Evolutionary conservation across 2,797 vertebrate species (phyloP), one percentile per base, ranked within the genome.

Genomic region (Masticophis lateralis): DNA sequence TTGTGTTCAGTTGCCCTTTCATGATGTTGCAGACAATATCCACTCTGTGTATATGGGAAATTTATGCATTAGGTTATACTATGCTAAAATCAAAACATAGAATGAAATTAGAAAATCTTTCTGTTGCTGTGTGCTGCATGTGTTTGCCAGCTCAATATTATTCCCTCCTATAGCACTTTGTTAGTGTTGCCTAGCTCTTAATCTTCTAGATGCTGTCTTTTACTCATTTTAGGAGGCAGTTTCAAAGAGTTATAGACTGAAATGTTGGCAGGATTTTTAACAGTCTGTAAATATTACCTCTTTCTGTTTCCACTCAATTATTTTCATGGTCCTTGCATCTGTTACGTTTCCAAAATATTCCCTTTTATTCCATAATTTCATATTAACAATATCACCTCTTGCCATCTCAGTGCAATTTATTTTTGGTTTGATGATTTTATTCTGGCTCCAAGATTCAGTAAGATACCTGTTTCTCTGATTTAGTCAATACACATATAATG

Each of bases 1-100:
- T 93, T 94, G 92, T 74, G 27, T 86, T 92, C 86, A 92, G 93
- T 87, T 53, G 37, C 93, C 51, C 12, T 20, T 92, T 12, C 12
- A 90, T 13, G 25, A n/a, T 61, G 4, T 5, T 94, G 79, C 56
- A 83, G 79, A 94, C 86, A 79, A 60, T 43, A 55, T 8, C 0
- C 89, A 22, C 59, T 92, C 10, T 59, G 4, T 51, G 28, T 53
- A 12, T 27, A 32, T 43, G 74, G 13, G 10, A 22, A 6, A 16
- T 53, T 12, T 53, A 32, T 37, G 69, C 28, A 47, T 83, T 43
- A 53, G 20, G 4, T 43, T 87, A 43, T 27, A 22, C 28, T 93
- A 61, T 63, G 28, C 10, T 83, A 56, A 91, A 63, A 37, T 91
- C 11, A 32, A 93, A 14, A 2, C 28, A 0, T 9, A 90, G 66